phyloP scores from a whole-genome alignment of 1,140 invertebrate species.

The Ostrea denselamellosa region DNA sequence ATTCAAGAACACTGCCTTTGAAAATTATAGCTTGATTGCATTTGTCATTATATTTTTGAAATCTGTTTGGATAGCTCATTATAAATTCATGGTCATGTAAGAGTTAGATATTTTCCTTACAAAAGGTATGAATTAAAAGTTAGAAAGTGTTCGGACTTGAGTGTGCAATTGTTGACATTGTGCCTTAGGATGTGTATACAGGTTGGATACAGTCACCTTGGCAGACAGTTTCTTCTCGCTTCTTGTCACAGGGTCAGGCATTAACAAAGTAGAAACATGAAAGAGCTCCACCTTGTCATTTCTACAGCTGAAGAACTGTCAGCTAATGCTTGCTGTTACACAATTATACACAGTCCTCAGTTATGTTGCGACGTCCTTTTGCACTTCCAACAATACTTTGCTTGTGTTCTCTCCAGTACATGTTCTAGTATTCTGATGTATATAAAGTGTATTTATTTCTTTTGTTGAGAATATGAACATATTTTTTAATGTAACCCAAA shows the following conservation, averaged over 20 bases:
- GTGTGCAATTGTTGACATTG: conserved; percentile 25
- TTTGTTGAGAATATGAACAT: neutral
- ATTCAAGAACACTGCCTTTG: conserved; percentile 16
- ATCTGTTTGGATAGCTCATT: neutral
- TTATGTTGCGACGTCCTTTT: neutral
- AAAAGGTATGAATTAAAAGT: neutral
- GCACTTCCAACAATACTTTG: neutral
- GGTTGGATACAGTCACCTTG: neutral
- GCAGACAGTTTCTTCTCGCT: conserved; percentile 8
- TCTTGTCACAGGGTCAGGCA: neutral
- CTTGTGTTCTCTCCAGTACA: conserved; percentile 7
- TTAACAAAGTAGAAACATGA: neutral
- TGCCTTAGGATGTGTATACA: conserved; percentile 20
- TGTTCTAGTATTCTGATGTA: neutral
- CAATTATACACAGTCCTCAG: neutral
- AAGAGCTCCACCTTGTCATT: neutral
- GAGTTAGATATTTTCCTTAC: neutral
- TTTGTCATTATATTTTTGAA: neutral
- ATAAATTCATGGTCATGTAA: neutral
- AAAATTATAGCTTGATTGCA: neutral
- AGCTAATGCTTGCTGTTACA: neutral
- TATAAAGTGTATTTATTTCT: neutral
- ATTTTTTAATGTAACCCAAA: neutral
- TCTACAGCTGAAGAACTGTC: neutral
- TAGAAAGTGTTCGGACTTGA: neutral